A percentile compares a stretch with the other conserved stretches of the same genome.
phyloP scores from a whole-genome alignment of 2,113 vertebrate genomes.

The Neodon shergylaensis region DNA sequence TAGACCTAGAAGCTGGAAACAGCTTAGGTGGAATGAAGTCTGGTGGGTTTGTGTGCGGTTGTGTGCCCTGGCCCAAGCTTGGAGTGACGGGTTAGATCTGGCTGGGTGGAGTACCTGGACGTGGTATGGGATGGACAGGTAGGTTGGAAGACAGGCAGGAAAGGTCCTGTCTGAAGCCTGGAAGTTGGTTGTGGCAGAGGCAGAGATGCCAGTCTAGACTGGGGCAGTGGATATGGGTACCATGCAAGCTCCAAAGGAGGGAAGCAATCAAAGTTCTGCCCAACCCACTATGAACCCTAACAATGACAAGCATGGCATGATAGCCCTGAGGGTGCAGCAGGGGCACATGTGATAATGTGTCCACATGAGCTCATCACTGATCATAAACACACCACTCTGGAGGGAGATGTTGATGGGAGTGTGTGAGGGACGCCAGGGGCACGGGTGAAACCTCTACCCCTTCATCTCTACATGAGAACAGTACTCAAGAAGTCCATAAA shows the following conservation, averaged over 20 bases:
- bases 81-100: not conserved
- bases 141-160: not conserved
- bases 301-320: not conserved
- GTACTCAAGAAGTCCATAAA: not conserved
- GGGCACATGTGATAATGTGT: too few species aligned
- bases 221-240: not conserved
- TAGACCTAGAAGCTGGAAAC: not conserved
- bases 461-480: not conserved
- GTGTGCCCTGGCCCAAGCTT: not conserved
- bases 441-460: not conserved
- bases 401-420: not conserved
- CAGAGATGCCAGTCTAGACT: not conserved
- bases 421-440: too few species aligned
- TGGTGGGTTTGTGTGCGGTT: not conserved
- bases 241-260: not conserved
- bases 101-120: not conserved
- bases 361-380: not conserved
- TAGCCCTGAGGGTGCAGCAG: not conserved
- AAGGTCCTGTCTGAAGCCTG: not conserved
- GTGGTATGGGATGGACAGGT: too few species aligned
- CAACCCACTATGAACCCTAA: not conserved
- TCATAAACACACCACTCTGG: not conserved
- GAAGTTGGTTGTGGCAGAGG: not conserved
- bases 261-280: not conserved
- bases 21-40: not conserved